Conservation (phyloP, 2,888 invertebrate species). For the Galeruca laticollis region DNA sequence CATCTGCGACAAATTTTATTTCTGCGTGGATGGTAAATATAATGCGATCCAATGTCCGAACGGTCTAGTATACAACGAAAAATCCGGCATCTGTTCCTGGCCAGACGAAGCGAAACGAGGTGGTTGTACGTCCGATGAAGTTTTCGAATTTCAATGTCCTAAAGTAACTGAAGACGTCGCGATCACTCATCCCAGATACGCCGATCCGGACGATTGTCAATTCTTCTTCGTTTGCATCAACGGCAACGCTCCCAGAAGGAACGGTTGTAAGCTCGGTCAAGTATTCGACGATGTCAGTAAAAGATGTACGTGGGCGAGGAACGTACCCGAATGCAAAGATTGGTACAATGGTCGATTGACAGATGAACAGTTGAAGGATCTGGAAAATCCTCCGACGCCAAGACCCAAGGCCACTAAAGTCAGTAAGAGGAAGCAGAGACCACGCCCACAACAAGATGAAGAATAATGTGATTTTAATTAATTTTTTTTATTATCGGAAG, state of each 20-base stretch:
- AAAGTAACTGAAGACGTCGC: constrained; percentile 79
- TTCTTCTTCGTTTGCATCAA: constrained; percentile 94
- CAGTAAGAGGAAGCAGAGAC: constrained; percentile 66
- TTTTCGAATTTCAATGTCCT: constrained; percentile 87
- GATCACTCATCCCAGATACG: constrained; percentile 85
- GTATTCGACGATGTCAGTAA: constrained; percentile 86
- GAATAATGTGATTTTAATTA: constrained; percentile 24
- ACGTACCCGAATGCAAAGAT: constrained; percentile 89
- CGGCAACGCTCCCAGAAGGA: constrained; percentile 85
- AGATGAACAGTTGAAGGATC: constrained; percentile 81
- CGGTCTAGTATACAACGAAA: constrained; percentile 89
- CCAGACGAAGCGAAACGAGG: constrained; percentile 91
- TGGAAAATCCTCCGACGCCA: constrained; percentile 82
- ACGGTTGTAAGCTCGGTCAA: constrained; percentile 89
- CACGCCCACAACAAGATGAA: constrained; percentile 38
- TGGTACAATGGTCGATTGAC: constrained; percentile 91
- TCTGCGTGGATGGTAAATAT: constrained; percentile 89
- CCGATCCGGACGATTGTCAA: constrained; percentile 91
- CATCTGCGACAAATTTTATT: constrained; percentile 89
- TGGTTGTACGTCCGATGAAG: constrained; percentile 86
- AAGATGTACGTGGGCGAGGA: constrained; percentile 88
- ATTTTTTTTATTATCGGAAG: neutral
- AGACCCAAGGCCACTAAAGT: constrained; percentile 72
- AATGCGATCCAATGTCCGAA: constrained; percentile 91
- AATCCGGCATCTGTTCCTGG: constrained; percentile 92